phyloP scores from a whole-genome alignment of 1,140 invertebrate species.

The Dendrolimus kikuchii region DNA sequence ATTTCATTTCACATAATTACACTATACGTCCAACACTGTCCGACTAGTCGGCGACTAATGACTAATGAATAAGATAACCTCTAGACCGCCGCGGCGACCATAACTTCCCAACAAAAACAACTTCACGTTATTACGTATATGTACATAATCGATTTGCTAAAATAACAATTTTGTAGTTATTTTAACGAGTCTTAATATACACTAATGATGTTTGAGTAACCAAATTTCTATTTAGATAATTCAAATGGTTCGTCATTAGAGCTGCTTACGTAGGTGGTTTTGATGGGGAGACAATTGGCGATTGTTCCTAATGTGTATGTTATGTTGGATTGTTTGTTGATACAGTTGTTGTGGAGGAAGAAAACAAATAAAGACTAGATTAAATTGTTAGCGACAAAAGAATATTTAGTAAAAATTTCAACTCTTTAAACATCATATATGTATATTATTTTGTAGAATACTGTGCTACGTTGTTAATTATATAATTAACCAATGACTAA shows the following conservation, averaged over 20 bases:
- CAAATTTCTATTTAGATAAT: constrained; percentile 4
- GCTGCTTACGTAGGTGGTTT: constrained; percentile 9
- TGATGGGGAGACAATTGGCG: constrained; percentile 9
- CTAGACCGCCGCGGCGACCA: background rate
- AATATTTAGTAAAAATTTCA: constrained; percentile 1
- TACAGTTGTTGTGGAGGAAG: background rate
- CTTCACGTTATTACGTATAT: constrained; percentile 6
- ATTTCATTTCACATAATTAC: constrained; percentile 30
- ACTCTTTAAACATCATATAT: constrained; percentile 1
- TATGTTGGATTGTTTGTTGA: constrained; percentile 7
- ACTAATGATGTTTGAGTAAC: constrained; percentile 11
- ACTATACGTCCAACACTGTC: constrained; percentile 20
- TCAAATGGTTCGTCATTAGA: background rate
- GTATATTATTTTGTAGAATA: background rate
- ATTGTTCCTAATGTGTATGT: constrained; percentile 11
- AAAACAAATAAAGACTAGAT: background rate
- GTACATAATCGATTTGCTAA: constrained; percentile 2
- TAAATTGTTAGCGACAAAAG: background rate
- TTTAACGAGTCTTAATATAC: constrained; percentile 4
- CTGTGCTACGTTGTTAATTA: too few relatives aligned
- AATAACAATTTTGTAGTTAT: constrained; percentile 2
- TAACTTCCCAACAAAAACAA: constrained; percentile 16
- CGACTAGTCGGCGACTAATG: constrained; percentile 27
- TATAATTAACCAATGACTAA: too few relatives aligned
- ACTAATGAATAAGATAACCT: constrained; percentile 1